Base-by-base conservation (phyloP, 37 sponge, comb jelly and placozoan genomes). In the Dysidea cf. avara region DNA sequence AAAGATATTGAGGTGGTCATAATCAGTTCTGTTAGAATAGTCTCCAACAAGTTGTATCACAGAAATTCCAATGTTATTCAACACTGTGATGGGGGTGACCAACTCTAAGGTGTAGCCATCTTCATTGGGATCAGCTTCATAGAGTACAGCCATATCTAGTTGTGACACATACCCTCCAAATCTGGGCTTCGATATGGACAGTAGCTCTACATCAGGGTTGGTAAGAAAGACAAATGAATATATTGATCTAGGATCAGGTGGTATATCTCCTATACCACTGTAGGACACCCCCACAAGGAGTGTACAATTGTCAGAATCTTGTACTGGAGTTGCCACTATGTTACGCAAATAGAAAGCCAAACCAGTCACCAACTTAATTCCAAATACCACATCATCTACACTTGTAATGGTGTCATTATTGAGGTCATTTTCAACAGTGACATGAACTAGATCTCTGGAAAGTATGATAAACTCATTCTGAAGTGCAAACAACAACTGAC, bases 11-110 rank as follows among this genome's bases (percentile, higher is more conserved):
- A 53, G 35, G 14, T 80, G 57, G 1, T 71, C 64, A 51, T 43
- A 52, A 4, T 51, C 32, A 16, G 80, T 64, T 16, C 2, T 11
- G 16, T 31, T 32, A 30, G 20, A 12, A 24, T 62, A 59, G 57
- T 67, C 68, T 12, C 13, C 46, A 7, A 80, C 78, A 1, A 58
- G 36, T 14, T 57, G 60, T n/a, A 78, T 46, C 1, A 78, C 17
- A 4, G 86, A 71, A 14, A 72, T 16, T 0, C 86, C 86, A 0
- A 85, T n/a, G n/a, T n/a, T n/a, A n/a, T n/a, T n/a, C n/a, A n/a
- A n/a, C n/a, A n/a, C n/a, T n/a, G n/a, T n/a, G n/a, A n/a, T n/a
- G n/a, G n/a, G n/a, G n/a, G n/a, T n/a, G n/a, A n/a, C n/a, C n/a
- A n/a, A n/a, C n/a, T n/a, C n/a, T n/a, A n/a, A n/a, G n/a, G n/a